These are phyloP conservation scores for Phymastichus coffea DNA, from an alignment of 1,140 invertebrate species.

Conservation along the genomic window DNA sequence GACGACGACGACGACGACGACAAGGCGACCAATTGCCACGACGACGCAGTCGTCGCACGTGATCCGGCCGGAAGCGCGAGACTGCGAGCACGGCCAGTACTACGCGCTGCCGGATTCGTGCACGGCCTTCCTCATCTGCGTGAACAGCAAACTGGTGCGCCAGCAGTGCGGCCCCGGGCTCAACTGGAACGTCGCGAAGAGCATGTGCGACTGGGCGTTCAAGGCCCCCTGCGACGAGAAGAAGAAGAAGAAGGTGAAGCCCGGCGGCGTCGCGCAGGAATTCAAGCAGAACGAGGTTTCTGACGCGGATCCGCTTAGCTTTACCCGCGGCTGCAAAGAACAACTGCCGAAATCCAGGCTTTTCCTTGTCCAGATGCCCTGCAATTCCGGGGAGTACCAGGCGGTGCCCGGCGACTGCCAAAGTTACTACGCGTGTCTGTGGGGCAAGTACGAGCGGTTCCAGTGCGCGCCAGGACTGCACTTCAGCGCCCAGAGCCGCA, in stretches of 20 bases:
- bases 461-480: constrained; percentile 74
- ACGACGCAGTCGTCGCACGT: too few species aligned
- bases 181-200: constrained; percentile 64
- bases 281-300: too few species aligned
- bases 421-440: constrained; percentile 75
- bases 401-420: constrained; percentile 68
- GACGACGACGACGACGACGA: too few species aligned
- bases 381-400: constrained; percentile 66
- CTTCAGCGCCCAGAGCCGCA: constrained; percentile 69
- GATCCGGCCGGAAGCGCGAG: not conserved
- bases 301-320: too few species aligned
- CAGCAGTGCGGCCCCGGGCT: constrained; percentile 71
- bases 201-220: constrained; percentile 70
- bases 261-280: not conserved
- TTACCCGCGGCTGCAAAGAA: too few species aligned
- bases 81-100: constrained; percentile 56
- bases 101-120: constrained; percentile 60
- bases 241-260: not conserved
- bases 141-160: constrained; percentile 64
- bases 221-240: constrained; percentile 46
- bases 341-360: too few species aligned
- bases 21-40: too few species aligned
- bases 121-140: constrained; percentile 68
- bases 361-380: too few species aligned
- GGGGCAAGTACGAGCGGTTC: constrained; percentile 72